Evolutionary conservation across 2,797 vertebrate species (phyloP).

Genomic region (Vireo griseus): DNA sequence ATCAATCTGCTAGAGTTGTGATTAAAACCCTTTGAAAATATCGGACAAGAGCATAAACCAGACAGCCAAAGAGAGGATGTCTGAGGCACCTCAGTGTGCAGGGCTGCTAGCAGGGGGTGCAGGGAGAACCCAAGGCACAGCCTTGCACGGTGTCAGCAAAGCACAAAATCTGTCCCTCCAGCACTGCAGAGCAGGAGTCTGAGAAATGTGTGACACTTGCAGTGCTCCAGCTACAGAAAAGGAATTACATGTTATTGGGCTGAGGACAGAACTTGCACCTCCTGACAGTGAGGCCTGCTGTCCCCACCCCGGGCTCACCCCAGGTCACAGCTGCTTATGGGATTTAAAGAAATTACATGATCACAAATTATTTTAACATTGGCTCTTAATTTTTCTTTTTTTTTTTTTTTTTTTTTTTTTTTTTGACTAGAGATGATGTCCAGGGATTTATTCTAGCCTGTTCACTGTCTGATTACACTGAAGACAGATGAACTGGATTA

Average conservation of each 20-base stretch:
- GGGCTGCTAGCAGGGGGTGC: neutral
- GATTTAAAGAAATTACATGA: neutral
- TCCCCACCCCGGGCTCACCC: fast-evolving
- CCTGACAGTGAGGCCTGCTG: neutral
- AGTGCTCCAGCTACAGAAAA: neutral
- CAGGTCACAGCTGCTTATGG: neutral
- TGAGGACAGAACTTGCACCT: neutral
- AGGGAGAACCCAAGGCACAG: neutral
- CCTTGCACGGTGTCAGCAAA: fast-evolving
- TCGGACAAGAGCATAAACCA: constrained; percentile 68
- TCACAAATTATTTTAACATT: neutral
- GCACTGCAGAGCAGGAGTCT: neutral
- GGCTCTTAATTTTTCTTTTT: neutral
- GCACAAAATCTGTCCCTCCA: neutral
- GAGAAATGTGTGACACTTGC: neutral
- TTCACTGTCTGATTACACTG: neutral
- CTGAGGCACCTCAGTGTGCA: neutral
- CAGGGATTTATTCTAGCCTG: neutral
- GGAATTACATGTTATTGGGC: fast-evolving
- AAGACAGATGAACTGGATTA: neutral
- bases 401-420: too few relatives aligned
- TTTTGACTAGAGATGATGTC: neutral
- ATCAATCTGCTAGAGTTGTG: constrained; percentile 84
- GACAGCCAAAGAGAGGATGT: constrained; percentile 14
- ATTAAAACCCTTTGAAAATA: constrained; percentile 84